phyloP scores from a whole-genome alignment of 2,113 vertebrate species.

The Brienomyrus brachyistius region DNA sequence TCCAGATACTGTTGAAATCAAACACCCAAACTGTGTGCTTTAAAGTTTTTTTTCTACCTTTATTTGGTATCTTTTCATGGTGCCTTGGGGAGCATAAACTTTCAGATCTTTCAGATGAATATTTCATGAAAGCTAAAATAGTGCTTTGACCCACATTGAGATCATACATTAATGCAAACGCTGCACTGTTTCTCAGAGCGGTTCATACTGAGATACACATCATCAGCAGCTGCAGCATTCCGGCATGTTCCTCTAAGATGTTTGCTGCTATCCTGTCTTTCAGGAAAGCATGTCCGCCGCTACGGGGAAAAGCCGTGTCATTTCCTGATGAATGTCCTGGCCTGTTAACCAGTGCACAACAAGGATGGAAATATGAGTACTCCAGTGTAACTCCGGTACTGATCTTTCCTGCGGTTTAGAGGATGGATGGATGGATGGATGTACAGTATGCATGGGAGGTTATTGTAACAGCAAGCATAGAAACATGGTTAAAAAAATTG shows the following conservation, averaged over 20 bases:
- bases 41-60: not conserved
- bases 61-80: not conserved
- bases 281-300: not conserved
- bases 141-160: not conserved
- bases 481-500: not conserved
- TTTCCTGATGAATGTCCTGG: not conserved
- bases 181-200: not conserved
- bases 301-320: not conserved
- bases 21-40: not conserved
- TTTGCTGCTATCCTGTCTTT: not conserved
- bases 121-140: slow-evolving; percentile 7
- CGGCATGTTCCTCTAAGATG: not conserved
- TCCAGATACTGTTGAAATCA: not conserved
- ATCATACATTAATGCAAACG: not conserved
- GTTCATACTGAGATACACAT: not conserved
- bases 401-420: not conserved
- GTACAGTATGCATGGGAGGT: too few species aligned
- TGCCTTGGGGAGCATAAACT: not conserved
- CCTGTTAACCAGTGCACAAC: slow-evolving; percentile 3
- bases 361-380: not conserved
- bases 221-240: too few species aligned
- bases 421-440: not conserved
- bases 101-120: not conserved
- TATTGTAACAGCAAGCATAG: not conserved
- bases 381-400: not conserved